phyloP scores from a whole-genome alignment of 64 coral and sea anemone species.

The Stylophora pistillata region DNA sequence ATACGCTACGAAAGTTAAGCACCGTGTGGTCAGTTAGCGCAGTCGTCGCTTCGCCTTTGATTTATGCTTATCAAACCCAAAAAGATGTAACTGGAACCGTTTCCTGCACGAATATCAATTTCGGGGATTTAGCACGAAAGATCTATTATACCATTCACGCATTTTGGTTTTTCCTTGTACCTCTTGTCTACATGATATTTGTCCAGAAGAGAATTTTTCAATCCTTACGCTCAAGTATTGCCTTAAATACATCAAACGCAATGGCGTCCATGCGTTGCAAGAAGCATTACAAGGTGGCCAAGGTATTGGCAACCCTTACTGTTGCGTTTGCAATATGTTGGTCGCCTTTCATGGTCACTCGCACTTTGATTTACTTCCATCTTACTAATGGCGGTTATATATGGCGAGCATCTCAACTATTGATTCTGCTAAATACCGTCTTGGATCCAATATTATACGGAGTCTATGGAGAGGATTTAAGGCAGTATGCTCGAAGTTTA shows the following conservation, averaged over 20 bases:
- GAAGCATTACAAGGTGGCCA: slow-evolving; percentile 31
- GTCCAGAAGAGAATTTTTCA: slow-evolving; percentile 14
- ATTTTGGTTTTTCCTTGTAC: slow-evolving; percentile 25
- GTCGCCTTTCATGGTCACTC: slow-evolving; percentile 38
- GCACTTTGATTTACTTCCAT: slow-evolving; percentile 47
- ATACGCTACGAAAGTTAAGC: not conserved
- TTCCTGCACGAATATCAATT: slow-evolving; percentile 11
- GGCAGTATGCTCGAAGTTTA: not conserved
- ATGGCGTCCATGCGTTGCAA: not conserved
- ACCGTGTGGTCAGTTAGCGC: not conserved
- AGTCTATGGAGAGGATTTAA: slow-evolving; percentile 32
- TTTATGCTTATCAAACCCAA: slow-evolving; percentile 33
- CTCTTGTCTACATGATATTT: slow-evolving; percentile 9
- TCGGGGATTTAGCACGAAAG: slow-evolving; percentile 40
- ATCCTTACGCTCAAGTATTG: slow-evolving; percentile 6
- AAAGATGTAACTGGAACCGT: not conserved
- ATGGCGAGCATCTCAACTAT: slow-evolving; percentile 44
- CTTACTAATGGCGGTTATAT: slow-evolving; percentile 1
- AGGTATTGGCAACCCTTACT: slow-evolving; percentile 14
- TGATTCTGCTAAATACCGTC: slow-evolving; percentile 25
- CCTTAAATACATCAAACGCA: not conserved
- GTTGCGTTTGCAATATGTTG: slow-evolving; percentile 45
- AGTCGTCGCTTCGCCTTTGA: slow-evolving; percentile 23
- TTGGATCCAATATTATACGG: slow-evolving; percentile 44
- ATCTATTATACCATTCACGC: slow-evolving; percentile 44